Percentiles rank a stretch among this genome's conserved stretches.
Evolutionary conservation across 2,113 vertebrate species (phyloP).

Genomic region (Carettochelys insculpta): DNA sequence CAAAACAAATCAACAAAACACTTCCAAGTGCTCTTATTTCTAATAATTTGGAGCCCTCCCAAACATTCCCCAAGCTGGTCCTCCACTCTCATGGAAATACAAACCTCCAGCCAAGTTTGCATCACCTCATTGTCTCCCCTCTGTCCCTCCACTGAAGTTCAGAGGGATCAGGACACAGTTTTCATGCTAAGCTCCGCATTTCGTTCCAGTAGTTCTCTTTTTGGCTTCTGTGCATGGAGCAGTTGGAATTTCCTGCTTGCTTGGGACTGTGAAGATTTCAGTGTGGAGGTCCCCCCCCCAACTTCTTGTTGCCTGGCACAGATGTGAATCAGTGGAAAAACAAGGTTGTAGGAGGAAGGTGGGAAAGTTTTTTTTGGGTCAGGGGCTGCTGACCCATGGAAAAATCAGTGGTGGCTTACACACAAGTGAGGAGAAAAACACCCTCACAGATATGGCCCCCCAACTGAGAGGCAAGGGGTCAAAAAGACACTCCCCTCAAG

Average conservation of each 20-base stretch:
- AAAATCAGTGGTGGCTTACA: no score
- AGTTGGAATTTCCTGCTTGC: constrained; percentile 57
- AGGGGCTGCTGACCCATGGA: no score
- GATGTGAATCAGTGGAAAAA: neutral
- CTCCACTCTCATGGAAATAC: neutral
- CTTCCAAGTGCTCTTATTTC: neutral
- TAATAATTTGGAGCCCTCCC: neutral
- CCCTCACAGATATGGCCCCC: no score
- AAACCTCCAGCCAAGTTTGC: neutral
- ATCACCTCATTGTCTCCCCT: neutral
- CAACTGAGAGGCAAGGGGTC: no score
- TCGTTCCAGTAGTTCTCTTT: constrained; percentile 35
- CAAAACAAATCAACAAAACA: neutral
- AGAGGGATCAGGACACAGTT: neutral
- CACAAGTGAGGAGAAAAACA: no score
- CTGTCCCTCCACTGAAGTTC: neutral
- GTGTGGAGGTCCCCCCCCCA: no score
- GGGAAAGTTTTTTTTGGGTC: no score
- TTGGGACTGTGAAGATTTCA: neutral
- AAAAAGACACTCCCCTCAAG: no score
- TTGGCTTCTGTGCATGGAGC: constrained; percentile 37
- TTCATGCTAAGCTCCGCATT: constrained; percentile 11
- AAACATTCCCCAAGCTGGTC: neutral
- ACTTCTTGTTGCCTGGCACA: neutral
- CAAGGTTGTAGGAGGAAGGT: neutral